Percentiles rank a stretch among this genome's conserved stretches.
These are phyloP conservation scores for Vireo altiloquus DNA, from an alignment of 2,113 vertebrate species.

Conservation along the genomic window DNA sequence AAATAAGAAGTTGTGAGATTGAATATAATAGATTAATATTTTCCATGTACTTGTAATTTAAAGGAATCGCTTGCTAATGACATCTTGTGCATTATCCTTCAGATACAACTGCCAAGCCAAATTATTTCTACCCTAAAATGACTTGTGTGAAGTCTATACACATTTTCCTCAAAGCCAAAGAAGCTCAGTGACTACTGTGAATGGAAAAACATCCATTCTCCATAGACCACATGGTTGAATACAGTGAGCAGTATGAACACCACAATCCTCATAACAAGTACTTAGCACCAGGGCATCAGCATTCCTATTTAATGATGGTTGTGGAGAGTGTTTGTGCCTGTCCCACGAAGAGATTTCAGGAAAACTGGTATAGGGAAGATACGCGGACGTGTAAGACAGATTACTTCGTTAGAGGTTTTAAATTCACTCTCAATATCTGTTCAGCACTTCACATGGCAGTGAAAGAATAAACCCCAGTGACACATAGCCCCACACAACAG, in stretches of 20 bases:
- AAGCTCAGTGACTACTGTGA: not conserved
- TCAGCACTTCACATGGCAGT: not conserved
- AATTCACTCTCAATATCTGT: not conserved
- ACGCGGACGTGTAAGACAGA: rapidly evolving
- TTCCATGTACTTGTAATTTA: not conserved
- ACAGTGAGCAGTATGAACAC: not conserved
- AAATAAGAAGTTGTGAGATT: not conserved
- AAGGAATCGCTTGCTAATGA: not conserved
- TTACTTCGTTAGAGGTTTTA: not conserved
- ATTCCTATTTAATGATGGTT: not conserved
- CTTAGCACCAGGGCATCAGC: rapidly evolving
- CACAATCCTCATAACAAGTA: not conserved
- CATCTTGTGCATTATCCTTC: not conserved
- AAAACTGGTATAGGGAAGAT: not conserved
- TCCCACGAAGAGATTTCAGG: not conserved
- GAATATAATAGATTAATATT: not conserved
- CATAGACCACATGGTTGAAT: not conserved
- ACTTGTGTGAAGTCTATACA: not conserved
- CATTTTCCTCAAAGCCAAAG: not conserved
- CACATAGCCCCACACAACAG: not conserved
- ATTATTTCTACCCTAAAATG: not conserved
- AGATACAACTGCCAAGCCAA: not conserved
- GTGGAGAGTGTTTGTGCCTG: not conserved
- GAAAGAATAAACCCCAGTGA: not conserved
- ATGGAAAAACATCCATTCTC: not conserved